These are phyloP conservation scores for Clitarchus hookeri DNA, from an alignment of 2,888 invertebrate species.

Conservation along the genomic window DNA sequence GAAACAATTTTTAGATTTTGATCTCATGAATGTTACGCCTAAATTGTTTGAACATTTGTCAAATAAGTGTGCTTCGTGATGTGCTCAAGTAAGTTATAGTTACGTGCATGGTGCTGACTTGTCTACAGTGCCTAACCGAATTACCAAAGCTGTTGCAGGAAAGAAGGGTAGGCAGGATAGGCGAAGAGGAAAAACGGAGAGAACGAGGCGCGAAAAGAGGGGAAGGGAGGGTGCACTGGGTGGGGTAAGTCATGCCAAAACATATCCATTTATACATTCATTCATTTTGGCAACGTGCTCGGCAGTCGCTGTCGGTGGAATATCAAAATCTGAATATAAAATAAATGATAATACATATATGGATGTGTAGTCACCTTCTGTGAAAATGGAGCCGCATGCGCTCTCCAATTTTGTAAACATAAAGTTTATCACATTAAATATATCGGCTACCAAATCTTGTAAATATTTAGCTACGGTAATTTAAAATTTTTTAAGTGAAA, in stretches of 20 bases:
- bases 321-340: constrained; percentile 41
- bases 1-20: too few relatives aligned
- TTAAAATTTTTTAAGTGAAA: too few relatives aligned
- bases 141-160: not conserved
- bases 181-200: not conserved
- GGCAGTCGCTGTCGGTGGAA: constrained; percentile 32
- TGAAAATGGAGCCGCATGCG: not conserved
- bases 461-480: too few relatives aligned
- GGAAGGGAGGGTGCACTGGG: constrained; percentile 24
- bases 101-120: too few relatives aligned
- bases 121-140: too few relatives aligned
- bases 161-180: not conserved
- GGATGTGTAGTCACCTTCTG: constrained; percentile 39
- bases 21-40: too few relatives aligned
- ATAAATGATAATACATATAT: constrained; percentile 42
- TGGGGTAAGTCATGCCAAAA: constrained; percentile 39
- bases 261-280: constrained; percentile 44
- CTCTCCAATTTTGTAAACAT: not conserved
- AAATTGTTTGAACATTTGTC: too few relatives aligned
- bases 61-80: too few relatives aligned
- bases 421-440: too few relatives aligned
- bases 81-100: too few relatives aligned
- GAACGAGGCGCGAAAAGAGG: constrained; percentile 25
- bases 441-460: too few relatives aligned
- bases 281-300: constrained; percentile 37